Conservation (phyloP, 2,113 vertebrate species). For the Dipodomys ordii region DNA sequence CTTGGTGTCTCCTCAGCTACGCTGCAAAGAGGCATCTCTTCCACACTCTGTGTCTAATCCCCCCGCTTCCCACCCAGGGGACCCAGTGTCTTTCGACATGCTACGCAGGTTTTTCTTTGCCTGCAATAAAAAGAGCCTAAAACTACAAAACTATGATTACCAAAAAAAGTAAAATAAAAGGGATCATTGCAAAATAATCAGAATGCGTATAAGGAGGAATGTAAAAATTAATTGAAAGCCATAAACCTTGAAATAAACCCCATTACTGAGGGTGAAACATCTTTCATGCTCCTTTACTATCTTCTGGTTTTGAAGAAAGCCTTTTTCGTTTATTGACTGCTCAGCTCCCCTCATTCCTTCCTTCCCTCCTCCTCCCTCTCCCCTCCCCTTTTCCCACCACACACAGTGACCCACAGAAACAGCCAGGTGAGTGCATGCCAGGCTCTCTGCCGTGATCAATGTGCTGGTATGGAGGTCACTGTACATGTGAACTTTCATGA, state of each 20-base stretch:
- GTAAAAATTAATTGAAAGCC: not conserved
- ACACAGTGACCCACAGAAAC: not conserved
- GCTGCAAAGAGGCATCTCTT: not conserved
- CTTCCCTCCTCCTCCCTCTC: too few relatives aligned
- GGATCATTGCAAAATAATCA: not conserved
- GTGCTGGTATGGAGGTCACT: not conserved
- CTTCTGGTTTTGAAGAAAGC: not conserved
- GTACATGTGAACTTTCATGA: too few relatives aligned
- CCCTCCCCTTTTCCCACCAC: not conserved
- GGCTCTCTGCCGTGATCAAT: not conserved
- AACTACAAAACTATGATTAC: not conserved
- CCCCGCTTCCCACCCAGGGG: not conserved
- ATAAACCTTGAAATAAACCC: not conserved
- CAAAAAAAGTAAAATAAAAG: slow-evolving; percentile 24
- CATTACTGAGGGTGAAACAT: not conserved
- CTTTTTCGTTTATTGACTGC: not conserved
- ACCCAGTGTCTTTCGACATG: not conserved
- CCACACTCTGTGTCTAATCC: not conserved
- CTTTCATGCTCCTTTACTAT: not conserved
- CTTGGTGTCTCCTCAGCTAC: not conserved
- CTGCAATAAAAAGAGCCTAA: not conserved
- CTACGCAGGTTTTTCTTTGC: not conserved
- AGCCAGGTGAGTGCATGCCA: not conserved
- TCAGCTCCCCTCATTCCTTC: not conserved
- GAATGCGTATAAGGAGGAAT: slow-evolving; percentile 17